These are phyloP conservation scores for Mormyrops boulengeri DNA, from an alignment of 2,797 vertebrate species.

Conservation along the genomic window DNA sequence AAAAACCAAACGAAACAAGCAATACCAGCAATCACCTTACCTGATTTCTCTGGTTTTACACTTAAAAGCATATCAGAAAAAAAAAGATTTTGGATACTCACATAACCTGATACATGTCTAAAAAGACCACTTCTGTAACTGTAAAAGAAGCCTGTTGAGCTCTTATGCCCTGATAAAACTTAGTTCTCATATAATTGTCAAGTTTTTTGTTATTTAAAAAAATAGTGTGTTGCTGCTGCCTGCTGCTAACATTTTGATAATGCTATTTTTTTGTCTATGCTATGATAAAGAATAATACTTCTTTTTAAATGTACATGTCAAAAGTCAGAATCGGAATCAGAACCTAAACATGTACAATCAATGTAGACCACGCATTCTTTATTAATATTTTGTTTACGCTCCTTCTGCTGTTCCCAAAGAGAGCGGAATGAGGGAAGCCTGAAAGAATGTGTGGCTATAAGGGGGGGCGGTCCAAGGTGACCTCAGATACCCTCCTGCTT, in stretches of 20 bases:
- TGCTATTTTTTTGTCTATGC: neutral
- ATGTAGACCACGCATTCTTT: neutral
- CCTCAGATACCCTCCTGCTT: slow-evolving; percentile 92
- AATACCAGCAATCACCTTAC: neutral
- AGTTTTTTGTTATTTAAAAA: neutral
- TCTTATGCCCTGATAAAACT: neutral
- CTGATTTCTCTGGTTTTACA: slow-evolving; percentile 8
- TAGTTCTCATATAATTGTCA: neutral
- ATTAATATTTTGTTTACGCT: neutral
- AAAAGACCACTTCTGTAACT: neutral
- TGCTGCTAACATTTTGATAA: neutral
- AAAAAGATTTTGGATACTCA: neutral
- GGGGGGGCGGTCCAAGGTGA: neutral
- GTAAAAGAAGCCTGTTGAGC: neutral
- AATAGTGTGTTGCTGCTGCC: neutral
- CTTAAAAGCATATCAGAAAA: neutral
- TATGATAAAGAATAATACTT: slow-evolving; percentile 6
- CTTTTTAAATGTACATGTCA: neutral
- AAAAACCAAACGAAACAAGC: neutral
- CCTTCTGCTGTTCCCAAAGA: neutral
- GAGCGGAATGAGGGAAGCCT: neutral
- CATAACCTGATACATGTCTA: neutral
- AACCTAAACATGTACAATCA: neutral
- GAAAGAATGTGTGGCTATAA: neutral
- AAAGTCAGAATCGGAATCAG: neutral